Evolutionary conservation across 2,888 invertebrate species (phyloP).

Genomic region (Colostygia pectinataria): DNA sequence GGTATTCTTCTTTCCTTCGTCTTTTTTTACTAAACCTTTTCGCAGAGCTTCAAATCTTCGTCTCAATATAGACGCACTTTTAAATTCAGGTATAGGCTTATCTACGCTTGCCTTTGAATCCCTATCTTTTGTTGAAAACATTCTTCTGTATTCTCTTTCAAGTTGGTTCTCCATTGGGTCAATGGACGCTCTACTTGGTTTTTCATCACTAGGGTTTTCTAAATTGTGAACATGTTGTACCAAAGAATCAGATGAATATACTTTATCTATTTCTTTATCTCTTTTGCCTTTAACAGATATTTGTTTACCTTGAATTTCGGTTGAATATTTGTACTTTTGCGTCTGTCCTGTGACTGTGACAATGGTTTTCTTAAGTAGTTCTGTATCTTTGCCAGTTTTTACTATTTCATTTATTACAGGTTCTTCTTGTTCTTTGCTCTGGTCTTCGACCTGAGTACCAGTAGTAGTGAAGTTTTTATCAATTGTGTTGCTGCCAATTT

Average conservation of each 20-base stretch:
- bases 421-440: slow-evolving; percentile 9
- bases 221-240: slow-evolving; percentile 65
- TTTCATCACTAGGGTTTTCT: slow-evolving; percentile 54
- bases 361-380: slow-evolving; percentile 22
- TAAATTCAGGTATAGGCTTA: slow-evolving; percentile 43
- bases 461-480: slow-evolving; percentile 38
- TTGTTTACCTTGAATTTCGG: slow-evolving; percentile 23
- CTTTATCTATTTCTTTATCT: slow-evolving; percentile 36
- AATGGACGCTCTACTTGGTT: slow-evolving; percentile 42
- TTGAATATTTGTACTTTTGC: slow-evolving; percentile 28
- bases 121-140: slow-evolving; percentile 51
- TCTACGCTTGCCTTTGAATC: slow-evolving; percentile 43
- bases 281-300: slow-evolving; percentile 20
- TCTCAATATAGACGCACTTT: slow-evolving; percentile 56
- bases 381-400: slow-evolving; percentile 11
- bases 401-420: slow-evolving; percentile 14
- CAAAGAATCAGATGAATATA: slow-evolving; percentile 62
- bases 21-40: slow-evolving; percentile 51
- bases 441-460: slow-evolving; percentile 49
- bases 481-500: slow-evolving; percentile 47
- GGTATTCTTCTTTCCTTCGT: slow-evolving; percentile 46
- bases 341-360: slow-evolving; percentile 29
- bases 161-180: slow-evolving; percentile 65
- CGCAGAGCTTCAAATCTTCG: slow-evolving; percentile 63
- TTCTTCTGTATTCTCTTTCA: slow-evolving; percentile 62